A percentile compares a stretch with the other conserved stretches of the same genome.
Conservation (phyloP, 2,888 invertebrate genomes). For the Drosophila crucigera region DNA sequence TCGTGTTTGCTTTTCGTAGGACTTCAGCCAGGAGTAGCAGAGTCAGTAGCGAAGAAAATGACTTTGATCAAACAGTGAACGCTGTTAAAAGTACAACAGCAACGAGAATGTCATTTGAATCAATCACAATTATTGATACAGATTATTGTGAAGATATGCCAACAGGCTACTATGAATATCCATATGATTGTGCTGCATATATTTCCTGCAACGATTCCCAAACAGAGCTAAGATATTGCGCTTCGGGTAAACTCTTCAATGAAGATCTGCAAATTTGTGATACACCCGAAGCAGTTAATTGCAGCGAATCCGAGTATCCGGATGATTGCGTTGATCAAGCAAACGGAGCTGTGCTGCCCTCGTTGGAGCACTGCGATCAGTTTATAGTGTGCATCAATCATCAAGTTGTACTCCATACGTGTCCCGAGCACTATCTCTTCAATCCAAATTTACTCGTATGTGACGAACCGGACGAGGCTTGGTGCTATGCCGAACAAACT, state of each 20-base stretch:
- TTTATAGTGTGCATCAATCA: constrained; percentile 59
- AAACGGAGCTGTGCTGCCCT: constrained; percentile 49
- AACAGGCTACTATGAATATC: constrained; percentile 47
- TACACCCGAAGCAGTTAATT: constrained; percentile 62
- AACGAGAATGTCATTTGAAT: background rate
- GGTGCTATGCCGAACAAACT: constrained; percentile 38
- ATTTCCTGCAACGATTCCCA: constrained; percentile 46
- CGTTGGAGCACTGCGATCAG: constrained; percentile 52
- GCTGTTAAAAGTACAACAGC: background rate
- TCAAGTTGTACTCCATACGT: constrained; percentile 26
- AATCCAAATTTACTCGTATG: constrained; percentile 59
- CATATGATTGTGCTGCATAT: constrained; percentile 59
- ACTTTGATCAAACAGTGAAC: background rate
- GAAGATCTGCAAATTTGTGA: constrained; percentile 59
- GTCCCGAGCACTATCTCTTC: constrained; percentile 53
- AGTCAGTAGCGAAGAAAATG: background rate
- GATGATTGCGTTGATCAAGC: constrained; percentile 31
- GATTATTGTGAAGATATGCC: constrained; percentile 19
- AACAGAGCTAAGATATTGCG: constrained; percentile 52
- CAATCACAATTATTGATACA: background rate
- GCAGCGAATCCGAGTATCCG: constrained; percentile 15
- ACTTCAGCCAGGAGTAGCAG: background rate
- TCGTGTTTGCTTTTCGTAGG: background rate
- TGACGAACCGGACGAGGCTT: constrained; percentile 52
- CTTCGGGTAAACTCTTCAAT: constrained; percentile 55